phyloP scores from a whole-genome alignment of 2,113 vertebrate genomes.

The Panurus biarmicus region DNA sequence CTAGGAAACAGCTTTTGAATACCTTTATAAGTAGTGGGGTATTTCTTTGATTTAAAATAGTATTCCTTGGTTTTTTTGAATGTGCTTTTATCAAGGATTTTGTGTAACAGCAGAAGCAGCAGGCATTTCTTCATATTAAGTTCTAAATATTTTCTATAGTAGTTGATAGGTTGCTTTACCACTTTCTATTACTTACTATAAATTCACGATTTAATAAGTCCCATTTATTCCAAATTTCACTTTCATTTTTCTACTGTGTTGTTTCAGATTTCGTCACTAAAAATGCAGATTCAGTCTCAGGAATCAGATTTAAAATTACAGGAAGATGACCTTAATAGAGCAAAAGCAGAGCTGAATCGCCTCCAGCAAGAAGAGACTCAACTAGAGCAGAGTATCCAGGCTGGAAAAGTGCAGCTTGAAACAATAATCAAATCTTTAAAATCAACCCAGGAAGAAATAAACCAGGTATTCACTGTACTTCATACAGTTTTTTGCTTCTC shows the following conservation, averaged over 20 bases:
- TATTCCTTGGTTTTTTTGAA: too few species aligned
- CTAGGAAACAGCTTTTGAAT: not conserved
- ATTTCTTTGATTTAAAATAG: too few species aligned
- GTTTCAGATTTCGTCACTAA: slow-evolving; percentile 86
- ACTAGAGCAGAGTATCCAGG: slow-evolving; percentile 93
- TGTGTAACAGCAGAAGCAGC: too few species aligned
- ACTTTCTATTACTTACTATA: too few species aligned
- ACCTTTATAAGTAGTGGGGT: not conserved
- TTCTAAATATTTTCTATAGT: not conserved
- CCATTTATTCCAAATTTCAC: not conserved
- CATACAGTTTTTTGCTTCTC: not conserved
- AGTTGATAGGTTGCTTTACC: not conserved
- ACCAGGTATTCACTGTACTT: slow-evolving; percentile 75
- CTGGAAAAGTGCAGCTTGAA: slow-evolving; percentile 90
- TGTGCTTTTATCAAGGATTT: too few species aligned
- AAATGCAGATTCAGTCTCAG: slow-evolving; percentile 92
- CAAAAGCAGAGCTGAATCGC: slow-evolving; percentile 84
- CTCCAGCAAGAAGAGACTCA: slow-evolving; percentile 93
- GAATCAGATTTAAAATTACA: slow-evolving; percentile 91
- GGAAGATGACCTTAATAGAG: slow-evolving; percentile 89
- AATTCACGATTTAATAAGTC: not conserved
- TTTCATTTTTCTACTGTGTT: not conserved
- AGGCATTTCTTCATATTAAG: not conserved
- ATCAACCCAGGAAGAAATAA: slow-evolving; percentile 95
- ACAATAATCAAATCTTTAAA: slow-evolving; percentile 95